Base-by-base conservation (phyloP, 2,113 vertebrate species). In the Otocyon megalotis region DNA sequence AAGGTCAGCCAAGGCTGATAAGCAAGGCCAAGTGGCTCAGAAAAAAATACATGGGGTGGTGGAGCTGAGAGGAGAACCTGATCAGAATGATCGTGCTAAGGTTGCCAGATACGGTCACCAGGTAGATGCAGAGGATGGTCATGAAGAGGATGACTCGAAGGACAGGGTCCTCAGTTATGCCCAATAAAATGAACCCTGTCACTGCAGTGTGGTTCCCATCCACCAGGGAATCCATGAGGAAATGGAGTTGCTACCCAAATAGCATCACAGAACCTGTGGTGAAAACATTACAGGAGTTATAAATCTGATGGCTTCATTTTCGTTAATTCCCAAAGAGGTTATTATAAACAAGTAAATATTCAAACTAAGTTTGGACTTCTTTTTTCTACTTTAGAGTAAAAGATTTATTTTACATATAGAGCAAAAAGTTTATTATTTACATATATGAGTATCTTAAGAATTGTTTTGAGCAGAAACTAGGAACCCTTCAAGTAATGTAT, bases 11-110 rank as follows among this genome's bases (percentile, higher is more conserved):
- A n/a, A n/a, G n/a, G n/a, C n/a, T n/a, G n/a, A n/a, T n/a, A n/a
- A n/a, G n/a, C 58, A 65, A 96, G 87, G 96, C 90, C 65, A 98
- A 82, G 5, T 92, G 90, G 3, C 93, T 93, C 30, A 97, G 92
- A 14, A 98, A 97, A 84, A 96, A 91, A 12, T 96, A 98, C 97
- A 96, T 95, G 8, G 92, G 96, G 16, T 95, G 94, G 62, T 71
- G 74, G 43, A 96, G 96, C n/a, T 97, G 97, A 60, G 80, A 62
- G 8, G 93, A 96, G 14, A 84, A 54, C 65, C 83, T 97, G 84
- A 95, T 95, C 5, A 98, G 96, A 58, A 92, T 63, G 11, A 97
- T 84, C 48, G 77, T 96, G 95, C 94, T 94, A 43, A 97, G 88
- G 37, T 98, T 98, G 17, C 96, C 95, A 74, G 12, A 69, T 28